A percentile compares a stretch with the other conserved stretches of the same genome.
Conservation (phyloP, 2,113 vertebrate species). For the Galeopterus variegatus region DNA sequence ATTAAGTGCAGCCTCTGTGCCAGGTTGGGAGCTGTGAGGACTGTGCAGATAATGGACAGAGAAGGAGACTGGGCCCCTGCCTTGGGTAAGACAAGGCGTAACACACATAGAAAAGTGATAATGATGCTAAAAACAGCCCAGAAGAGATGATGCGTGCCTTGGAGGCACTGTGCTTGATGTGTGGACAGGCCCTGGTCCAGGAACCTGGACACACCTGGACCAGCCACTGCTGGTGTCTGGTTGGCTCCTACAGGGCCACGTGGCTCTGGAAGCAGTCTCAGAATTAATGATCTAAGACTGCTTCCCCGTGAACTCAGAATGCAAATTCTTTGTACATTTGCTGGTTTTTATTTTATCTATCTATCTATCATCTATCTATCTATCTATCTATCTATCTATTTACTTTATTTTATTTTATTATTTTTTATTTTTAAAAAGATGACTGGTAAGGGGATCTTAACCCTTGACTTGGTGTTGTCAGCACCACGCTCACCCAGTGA, state of each 20-base stretch:
- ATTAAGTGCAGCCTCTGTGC: too few relatives aligned
- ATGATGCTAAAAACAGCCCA: neutral
- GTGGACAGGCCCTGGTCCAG: neutral
- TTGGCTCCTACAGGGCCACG: neutral
- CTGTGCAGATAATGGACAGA: too few relatives aligned
- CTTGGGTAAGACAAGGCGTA: neutral
- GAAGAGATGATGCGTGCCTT: rapidly evolving
- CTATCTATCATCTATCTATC: too few relatives aligned
- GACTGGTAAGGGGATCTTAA: too few relatives aligned
- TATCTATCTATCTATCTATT: too few relatives aligned
- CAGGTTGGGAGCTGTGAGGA: too few relatives aligned
- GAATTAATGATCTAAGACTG: neutral
- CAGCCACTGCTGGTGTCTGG: neutral
- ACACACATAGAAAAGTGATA: too few relatives aligned
- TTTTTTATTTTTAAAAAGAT: too few relatives aligned
- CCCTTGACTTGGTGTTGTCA: too few relatives aligned
- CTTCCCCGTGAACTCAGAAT: neutral
- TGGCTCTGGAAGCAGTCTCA: neutral
- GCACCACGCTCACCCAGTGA: too few relatives aligned
- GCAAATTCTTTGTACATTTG: neutral
- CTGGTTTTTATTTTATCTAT: too few relatives aligned
- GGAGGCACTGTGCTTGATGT: rapidly evolving
- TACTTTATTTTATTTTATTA: too few relatives aligned
- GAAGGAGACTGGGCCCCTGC: neutral
- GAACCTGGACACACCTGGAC: neutral